Percentiles rank a stretch among this genome's conserved stretches.
These are phyloP conservation scores for Tinea pellionella DNA, from an alignment of 2,888 invertebrate genomes.

Conservation along the genomic window DNA sequence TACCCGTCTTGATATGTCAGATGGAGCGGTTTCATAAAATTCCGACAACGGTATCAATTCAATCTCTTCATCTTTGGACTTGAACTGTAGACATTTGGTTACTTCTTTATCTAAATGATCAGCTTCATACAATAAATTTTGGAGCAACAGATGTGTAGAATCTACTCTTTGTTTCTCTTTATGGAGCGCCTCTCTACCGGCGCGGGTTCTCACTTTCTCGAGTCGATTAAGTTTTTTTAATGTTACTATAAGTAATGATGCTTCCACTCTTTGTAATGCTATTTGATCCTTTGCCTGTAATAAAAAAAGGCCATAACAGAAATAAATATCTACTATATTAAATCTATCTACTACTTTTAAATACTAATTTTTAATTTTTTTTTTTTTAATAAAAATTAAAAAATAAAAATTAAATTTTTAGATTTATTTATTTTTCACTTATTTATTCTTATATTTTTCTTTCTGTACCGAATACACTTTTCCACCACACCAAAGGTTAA, in stretches of 20 bases:
- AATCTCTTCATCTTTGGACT: constrained; percentile 94
- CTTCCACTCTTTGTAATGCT: constrained; percentile 75
- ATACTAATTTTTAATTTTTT: no score
- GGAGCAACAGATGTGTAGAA: constrained; percentile 87
- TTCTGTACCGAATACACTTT: no score
- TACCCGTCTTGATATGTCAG: constrained; percentile 75
- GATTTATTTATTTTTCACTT: no score
- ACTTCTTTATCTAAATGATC: constrained; percentile 95
- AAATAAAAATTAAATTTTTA: no score
- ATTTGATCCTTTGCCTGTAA: constrained; percentile 73
- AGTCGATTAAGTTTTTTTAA: constrained; percentile 91
- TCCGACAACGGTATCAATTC: constrained; percentile 86
- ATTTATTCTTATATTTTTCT: no score
- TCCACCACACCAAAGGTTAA: no score
- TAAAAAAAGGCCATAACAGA: no score
- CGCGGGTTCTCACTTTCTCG: constrained; percentile 88
- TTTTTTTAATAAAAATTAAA: no score
- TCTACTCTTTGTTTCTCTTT: constrained; percentile 91
- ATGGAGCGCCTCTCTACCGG: constrained; percentile 83
- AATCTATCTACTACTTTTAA: no score
- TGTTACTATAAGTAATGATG: constrained; percentile 81
- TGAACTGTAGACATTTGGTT: constrained; percentile 93
- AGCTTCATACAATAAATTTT: constrained; percentile 94
- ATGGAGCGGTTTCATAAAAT: constrained; percentile 84
- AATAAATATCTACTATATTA: no score